Evolutionary conservation across 2,113 vertebrate genomes (phyloP).

Genomic region (Gnathonemus longibarbis): DNA sequence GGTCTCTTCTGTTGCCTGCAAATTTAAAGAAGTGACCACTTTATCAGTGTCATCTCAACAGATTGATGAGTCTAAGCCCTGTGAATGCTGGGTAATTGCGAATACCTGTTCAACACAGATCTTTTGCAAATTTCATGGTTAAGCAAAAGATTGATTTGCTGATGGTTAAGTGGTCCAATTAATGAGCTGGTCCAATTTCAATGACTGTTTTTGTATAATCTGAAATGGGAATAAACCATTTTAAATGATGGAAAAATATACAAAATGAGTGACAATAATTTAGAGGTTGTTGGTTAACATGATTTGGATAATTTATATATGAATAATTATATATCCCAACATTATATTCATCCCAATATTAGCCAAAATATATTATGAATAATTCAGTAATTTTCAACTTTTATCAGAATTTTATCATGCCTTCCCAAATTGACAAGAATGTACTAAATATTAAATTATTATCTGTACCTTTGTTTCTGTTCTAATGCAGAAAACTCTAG

Average conservation of each 20-base stretch:
- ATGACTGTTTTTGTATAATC: conserved; percentile 32
- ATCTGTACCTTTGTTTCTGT: neutral
- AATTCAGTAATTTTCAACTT: neutral
- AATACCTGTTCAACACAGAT: conserved; percentile 24
- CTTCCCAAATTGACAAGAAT: neutral
- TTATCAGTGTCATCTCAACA: conserved; percentile 37
- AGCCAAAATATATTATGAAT: neutral
- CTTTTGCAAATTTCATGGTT: conserved; percentile 47
- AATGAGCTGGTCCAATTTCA: conserved; percentile 55
- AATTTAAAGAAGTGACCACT: conserved; percentile 42
- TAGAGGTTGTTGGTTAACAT: neutral
- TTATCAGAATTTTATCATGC: neutral
- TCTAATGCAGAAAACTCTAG: neutral
- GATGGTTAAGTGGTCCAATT: conserved; percentile 38
- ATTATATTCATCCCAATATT: neutral
- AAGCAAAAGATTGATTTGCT: conserved; percentile 28
- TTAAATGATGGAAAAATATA: conserved; percentile 13
- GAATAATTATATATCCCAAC: neutral
- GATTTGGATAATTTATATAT: neutral
- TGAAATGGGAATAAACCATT: conserved; percentile 18
- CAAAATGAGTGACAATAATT: neutral
- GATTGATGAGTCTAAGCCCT: conserved; percentile 34
- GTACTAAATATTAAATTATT: neutral
- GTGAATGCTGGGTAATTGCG: conserved; percentile 56
- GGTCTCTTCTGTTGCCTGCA: conserved; percentile 23